Percentiles rank a stretch among this genome's conserved stretches.
phyloP scores from a whole-genome alignment of 2,113 vertebrate genomes.

The Perccottus glenii region DNA sequence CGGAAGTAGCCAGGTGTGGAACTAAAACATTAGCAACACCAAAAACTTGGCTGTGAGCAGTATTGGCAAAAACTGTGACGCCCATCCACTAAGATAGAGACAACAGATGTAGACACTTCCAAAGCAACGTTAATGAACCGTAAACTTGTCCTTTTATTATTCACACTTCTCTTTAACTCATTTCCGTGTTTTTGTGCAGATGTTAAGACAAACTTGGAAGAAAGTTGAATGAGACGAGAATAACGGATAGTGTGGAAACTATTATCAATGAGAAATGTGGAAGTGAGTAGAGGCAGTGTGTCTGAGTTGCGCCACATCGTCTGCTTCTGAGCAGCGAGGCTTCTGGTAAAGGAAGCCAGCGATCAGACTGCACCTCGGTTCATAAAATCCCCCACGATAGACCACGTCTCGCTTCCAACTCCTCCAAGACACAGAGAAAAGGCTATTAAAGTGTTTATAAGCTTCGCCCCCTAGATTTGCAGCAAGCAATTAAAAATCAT shows the following conservation, averaged over 20 bases:
- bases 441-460: slow-evolving; percentile 78
- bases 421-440: slow-evolving; percentile 63
- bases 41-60: slow-evolving; percentile 55
- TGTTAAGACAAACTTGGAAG: slow-evolving; percentile 24
- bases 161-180: slow-evolving; percentile 16
- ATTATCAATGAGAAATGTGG: slow-evolving; percentile 50
- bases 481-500: slow-evolving; percentile 80
- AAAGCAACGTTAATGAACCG: slow-evolving; percentile 17
- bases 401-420: slow-evolving; percentile 64
- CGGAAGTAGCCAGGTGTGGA: slow-evolving; percentile 45
- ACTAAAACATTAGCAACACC: slow-evolving; percentile 43
- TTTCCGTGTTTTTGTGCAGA: slow-evolving; percentile 20
- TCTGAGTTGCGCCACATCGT: slow-evolving; percentile 59
- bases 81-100: slow-evolving; percentile 49
- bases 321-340: slow-evolving; percentile 53
- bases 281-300: slow-evolving; percentile 34
- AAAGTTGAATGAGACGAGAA: slow-evolving; percentile 31
- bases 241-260: slow-evolving; percentile 51
- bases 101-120: slow-evolving; percentile 18
- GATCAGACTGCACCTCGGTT: slow-evolving; percentile 56
- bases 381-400: slow-evolving; percentile 66
- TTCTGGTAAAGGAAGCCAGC: slow-evolving; percentile 64
- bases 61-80: slow-evolving; percentile 50
- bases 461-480: slow-evolving; percentile 69
- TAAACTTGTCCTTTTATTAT: slow-evolving; percentile 23